Evolutionary conservation across 2,113 vertebrate genomes (phyloP), one percentile per base, ranked within the genome.

Genomic region (Panthera leo): DNA sequence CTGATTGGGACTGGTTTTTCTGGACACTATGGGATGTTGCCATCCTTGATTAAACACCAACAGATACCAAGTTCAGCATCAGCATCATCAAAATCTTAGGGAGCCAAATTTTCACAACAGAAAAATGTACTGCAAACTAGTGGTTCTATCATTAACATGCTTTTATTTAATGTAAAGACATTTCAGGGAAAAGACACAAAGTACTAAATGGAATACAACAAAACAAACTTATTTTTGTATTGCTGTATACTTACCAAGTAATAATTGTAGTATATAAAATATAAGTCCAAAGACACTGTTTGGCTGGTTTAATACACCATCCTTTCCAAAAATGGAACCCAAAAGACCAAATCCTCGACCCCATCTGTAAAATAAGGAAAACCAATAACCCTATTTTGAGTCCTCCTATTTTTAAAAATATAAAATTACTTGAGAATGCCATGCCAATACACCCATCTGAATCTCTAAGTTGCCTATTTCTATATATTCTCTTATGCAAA

Each of bases 221-320:
- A 83, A 83, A 70, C 39, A 96, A 96, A 85, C 73, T 93, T 93
- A 96, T 75, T 97, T 98, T 96, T 88, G 76, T 94, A 94, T 61
- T 91, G 79, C 90, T 91, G 18, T 83, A 90, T 92, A 99, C 99
- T 99, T 99, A 99, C 99, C 99, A 98, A 99, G 99, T 97, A 99
- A 99, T 98, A 99, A 99, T 98, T 99, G 99, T 98, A 99, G 99
- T 98, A 99, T 99, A 99, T 99, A 99, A 99, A 99, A 99, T 98
- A 99, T 98, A 88, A 99, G 99, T 98, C 99, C 99, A 97, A 99
- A 99, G 99, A 99, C 99, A 99, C 99, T 99, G 99, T 99, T 99
- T 98, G 99, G 99, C 98, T 99, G 99, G 98, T 99, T 99, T 99
- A 99, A 99, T 99, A 99, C 99, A 98, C 99, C 99, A 99, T 99